phyloP scores from a whole-genome alignment of 2,797 vertebrate genomes.

The Micrastur ruficollis region DNA sequence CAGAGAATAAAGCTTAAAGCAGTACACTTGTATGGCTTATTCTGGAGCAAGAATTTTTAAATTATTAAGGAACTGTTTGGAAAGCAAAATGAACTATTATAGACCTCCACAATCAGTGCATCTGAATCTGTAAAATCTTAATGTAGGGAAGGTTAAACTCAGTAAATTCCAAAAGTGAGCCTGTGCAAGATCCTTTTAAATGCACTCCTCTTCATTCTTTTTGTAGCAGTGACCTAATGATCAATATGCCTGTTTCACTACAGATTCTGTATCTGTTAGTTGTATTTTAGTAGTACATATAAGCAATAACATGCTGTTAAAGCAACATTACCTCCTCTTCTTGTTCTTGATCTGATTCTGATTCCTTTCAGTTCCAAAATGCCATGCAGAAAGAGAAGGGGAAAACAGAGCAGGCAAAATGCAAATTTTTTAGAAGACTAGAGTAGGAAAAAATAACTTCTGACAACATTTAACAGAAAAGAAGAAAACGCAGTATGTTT shows the following conservation, averaged over 20 bases:
- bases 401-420: constrained; percentile 75
- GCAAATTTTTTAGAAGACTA: constrained; percentile 60
- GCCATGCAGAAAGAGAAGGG: constrained; percentile 71
- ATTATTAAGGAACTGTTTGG: background rate
- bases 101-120: background rate
- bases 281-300: background rate
- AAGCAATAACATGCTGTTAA: background rate
- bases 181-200: background rate
- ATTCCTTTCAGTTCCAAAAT: constrained; percentile 90
- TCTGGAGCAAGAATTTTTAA: background rate
- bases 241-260: background rate
- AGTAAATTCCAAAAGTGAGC: background rate
- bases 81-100: background rate
- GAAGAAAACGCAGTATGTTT: background rate
- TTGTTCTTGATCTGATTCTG: constrained; percentile 95
- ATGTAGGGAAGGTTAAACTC: background rate
- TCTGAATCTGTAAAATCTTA: background rate
- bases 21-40: background rate
- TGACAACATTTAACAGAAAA: constrained; percentile 24
- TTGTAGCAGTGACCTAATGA: background rate
- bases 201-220: accelerated
- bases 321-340: constrained; percentile 93
- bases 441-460: constrained; percentile 42
- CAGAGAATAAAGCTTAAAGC: background rate
- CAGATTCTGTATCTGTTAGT: background rate